Evolutionary conservation across 2,113 vertebrate species (phyloP), one percentile per base, ranked within the genome.

Genomic region (Gila orcuttii): DNA sequence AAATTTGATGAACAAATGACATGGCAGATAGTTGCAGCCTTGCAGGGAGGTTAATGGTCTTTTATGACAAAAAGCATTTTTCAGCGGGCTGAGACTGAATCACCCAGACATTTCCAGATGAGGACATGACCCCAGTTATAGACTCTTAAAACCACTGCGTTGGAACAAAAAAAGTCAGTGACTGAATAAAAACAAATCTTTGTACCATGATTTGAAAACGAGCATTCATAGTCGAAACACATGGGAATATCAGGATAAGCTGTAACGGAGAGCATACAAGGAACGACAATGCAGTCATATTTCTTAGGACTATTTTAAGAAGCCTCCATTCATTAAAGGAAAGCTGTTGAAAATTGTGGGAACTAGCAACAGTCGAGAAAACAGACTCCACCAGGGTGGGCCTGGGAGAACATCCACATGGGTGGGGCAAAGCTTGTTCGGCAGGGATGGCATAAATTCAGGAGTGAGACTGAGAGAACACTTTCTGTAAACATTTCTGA

Each of bases 101-200:
- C 88, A 88, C 57, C 12, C 60, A 88, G 90, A 91, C 90, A 91
- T 91, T 84, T 92, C 85, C 59, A 80, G 31, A 76, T 19, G 55
- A 89, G 87, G 85, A 86, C 88, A 66, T 8, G 8, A 83, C 83
- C 87, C 82, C 79, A 25, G 84, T 42, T 59, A 15, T 36, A 77
- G 82, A 69, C 76, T 86, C 82, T 80, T 78, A 86, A 86, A 92
- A 87, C 82, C 87, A 87, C 80, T 77, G 81, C 75, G 39, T n/a
- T 68, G 77, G 86, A 90, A 91, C 74, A 89, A 90, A 91, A 91
- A 90, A 89, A 83, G 90, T 92, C 85, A 92, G 69, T 81, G 1
- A 78, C 45, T n/a, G 19, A 75, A 90, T 79, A 91, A 89, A 91
- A 84, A 36, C 25, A 36, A 15, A 52, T 64, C 84, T 88, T 90